Evolutionary conservation across 2,888 invertebrate species (phyloP).

Genomic region (Idaea dimidiata): DNA sequence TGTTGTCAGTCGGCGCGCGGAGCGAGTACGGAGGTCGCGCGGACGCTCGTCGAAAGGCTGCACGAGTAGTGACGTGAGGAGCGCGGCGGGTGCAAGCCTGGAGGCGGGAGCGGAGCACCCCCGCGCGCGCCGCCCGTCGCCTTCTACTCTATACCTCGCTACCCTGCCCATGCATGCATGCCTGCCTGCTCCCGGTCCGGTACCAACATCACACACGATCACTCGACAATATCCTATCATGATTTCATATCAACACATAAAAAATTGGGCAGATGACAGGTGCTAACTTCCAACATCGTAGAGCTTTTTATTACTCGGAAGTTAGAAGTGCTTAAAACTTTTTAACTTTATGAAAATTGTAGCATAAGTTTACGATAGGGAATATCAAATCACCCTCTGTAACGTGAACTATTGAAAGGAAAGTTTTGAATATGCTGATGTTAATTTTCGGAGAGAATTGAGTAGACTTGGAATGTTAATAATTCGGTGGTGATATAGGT

Average conservation of each 20-base stretch:
- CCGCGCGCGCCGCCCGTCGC: slow-evolving; percentile 52
- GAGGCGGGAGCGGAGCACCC: slow-evolving; percentile 32
- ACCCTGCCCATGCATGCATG: slow-evolving; percentile 45
- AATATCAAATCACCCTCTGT: slow-evolving; percentile 25
- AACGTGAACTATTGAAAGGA: slow-evolving; percentile 11
- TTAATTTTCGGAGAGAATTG: slow-evolving; percentile 1
- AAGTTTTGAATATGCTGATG: neutral
- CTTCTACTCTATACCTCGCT: slow-evolving; percentile 38
- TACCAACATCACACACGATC: slow-evolving; percentile 8
- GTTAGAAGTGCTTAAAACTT: slow-evolving; percentile 25
- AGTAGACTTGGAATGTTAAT: neutral
- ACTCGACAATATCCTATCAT: neutral
- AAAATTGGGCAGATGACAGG: slow-evolving; percentile 10
- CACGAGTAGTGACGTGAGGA: slow-evolving; percentile 55
- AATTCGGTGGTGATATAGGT: slow-evolving; percentile 2
- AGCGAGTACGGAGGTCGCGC: slow-evolving; percentile 44
- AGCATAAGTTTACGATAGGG: slow-evolving; percentile 25
- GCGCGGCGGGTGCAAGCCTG: slow-evolving; percentile 38
- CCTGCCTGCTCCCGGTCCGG: slow-evolving; percentile 34
- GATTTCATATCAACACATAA: slow-evolving; percentile 3
- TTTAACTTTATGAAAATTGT: slow-evolving; percentile 28
- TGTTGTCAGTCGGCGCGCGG: slow-evolving; percentile 45
- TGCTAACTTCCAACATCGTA: slow-evolving; percentile 19
- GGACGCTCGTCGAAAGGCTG: slow-evolving; percentile 55
- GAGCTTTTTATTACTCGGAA: slow-evolving; percentile 13